Conservation (phyloP, 2,797 vertebrate genomes). For the Mormyrops attenuatus region DNA sequence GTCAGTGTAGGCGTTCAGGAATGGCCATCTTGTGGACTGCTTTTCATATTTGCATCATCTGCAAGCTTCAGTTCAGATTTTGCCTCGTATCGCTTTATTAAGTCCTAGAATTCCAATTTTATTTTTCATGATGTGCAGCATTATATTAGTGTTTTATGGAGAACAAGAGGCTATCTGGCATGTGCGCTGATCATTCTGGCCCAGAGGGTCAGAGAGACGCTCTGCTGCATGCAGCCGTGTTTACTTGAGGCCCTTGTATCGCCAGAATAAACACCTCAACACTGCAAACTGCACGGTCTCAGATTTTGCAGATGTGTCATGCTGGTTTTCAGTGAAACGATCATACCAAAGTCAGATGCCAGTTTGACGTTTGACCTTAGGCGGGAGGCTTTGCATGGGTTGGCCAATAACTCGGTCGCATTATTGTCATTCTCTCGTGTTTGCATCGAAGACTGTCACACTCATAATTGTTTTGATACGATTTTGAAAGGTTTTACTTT, state of each 20-base stretch:
- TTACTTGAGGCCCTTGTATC: not conserved
- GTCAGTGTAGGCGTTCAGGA: not conserved
- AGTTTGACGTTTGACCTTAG: not conserved
- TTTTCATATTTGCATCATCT: not conserved
- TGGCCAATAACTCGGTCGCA: not conserved
- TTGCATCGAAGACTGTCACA: conserved; percentile 33
- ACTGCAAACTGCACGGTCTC: no score
- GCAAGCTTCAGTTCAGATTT: not conserved
- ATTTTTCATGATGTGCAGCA: not conserved
- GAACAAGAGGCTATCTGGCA: not conserved
- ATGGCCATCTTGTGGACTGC: not conserved
- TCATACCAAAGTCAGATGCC: not conserved
- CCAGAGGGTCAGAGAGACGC: not conserved
- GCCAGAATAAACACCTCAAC: not conserved
- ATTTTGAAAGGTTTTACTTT: conserved; percentile 35
- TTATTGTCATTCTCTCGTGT: conserved; percentile 32
- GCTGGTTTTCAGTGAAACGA: not conserved
- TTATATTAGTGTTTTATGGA: not conserved
- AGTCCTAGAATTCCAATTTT: not conserved
- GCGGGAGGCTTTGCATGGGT: not conserved
- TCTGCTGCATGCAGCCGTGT: not conserved
- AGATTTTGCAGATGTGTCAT: not conserved
- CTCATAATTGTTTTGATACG: conserved; percentile 49
- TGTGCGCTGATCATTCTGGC: not conserved
- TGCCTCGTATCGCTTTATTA: not conserved